These are phyloP conservation scores for Brachionus rubens DNA, from an alignment of 1,140 invertebrate genomes.

Conservation along the genomic window DNA sequence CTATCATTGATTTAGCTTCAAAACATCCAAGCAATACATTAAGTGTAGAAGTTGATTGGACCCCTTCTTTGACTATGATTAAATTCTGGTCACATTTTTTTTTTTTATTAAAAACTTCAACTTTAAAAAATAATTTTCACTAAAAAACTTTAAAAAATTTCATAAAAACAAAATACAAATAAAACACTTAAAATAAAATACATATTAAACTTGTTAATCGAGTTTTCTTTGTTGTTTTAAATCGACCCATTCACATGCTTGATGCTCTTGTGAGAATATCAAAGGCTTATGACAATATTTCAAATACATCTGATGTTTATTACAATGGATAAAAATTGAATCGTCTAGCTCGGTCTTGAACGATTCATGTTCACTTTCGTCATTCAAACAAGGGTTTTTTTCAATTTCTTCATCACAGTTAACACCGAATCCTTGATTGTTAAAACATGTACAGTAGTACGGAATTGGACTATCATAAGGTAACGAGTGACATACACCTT, in stretches of 20 bases:
- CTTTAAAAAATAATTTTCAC: too few relatives aligned
- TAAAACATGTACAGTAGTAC: conserved; percentile 21
- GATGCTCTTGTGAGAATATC: conserved; percentile 10
- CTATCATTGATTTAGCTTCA: too few relatives aligned
- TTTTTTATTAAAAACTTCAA: too few relatives aligned
- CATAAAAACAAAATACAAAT: too few relatives aligned
- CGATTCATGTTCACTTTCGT: not conserved
- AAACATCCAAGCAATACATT: too few relatives aligned
- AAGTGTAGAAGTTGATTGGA: too few relatives aligned
- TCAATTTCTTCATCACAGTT: conserved; percentile 25
- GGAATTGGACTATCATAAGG: conserved; percentile 6
- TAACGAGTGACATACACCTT: conserved; percentile 19
- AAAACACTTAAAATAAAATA: too few relatives aligned
- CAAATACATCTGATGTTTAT: conserved; percentile 17
- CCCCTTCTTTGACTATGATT: too few relatives aligned
- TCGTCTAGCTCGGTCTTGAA: not conserved
- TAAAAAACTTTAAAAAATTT: too few relatives aligned
- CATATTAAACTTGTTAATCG: too few relatives aligned
- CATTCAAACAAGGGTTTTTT: conserved; percentile 17
- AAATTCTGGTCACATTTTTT: too few relatives aligned
- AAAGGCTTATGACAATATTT: conserved; percentile 34
- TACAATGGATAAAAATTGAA: conserved; percentile 32
- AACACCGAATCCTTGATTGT: conserved; percentile 3
- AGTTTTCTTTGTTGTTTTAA: not conserved
- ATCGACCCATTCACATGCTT: conserved; percentile 31